Percentiles rank a stretch among this genome's conserved stretches.
phyloP scores from a whole-genome alignment of 2,113 vertebrate genomes.

The Hystrix brachyura region DNA sequence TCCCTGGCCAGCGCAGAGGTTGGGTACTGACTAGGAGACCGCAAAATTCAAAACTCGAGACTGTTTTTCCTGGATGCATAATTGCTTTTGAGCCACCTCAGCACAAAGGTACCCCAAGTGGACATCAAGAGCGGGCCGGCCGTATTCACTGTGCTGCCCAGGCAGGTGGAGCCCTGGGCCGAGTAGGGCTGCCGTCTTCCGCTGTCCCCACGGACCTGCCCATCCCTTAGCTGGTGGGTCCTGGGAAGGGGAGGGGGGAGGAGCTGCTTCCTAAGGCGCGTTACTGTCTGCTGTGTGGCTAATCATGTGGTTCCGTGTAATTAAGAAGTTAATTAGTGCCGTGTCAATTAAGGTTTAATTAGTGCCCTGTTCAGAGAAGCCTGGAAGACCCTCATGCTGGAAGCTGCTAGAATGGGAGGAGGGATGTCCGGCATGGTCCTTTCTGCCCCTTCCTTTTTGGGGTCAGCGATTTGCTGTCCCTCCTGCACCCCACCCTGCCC shows the following conservation, averaged over 20 bases:
- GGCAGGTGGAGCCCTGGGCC: not conserved
- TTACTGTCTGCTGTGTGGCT: conserved; percentile 88
- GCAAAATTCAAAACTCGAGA: not conserved
- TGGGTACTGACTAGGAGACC: not conserved
- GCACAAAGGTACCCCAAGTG: not conserved
- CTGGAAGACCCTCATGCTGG: conserved; percentile 82
- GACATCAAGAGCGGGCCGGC: not conserved
- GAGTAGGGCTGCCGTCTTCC: not conserved
- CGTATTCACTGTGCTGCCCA: not conserved
- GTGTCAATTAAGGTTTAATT: conserved; percentile 92
- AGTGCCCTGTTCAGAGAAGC: conserved; percentile 88
- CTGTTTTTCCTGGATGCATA: not conserved
- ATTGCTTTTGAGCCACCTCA: not conserved
- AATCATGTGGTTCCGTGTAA: conserved; percentile 91
- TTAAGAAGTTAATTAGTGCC: conserved; percentile 92
- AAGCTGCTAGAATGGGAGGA: conserved; percentile 67
- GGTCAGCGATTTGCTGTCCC: not conserved
- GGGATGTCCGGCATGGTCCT: not conserved
- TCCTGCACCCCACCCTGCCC: not conserved
- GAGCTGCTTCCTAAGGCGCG: conserved; percentile 88
- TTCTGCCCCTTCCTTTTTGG: not conserved
- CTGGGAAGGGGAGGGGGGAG: conserved; percentile 5
- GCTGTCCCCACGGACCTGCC: not conserved
- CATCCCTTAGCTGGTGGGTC: not conserved
- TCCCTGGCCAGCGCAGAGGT: not conserved